A percentile compares a stretch with the other conserved stretches of the same genome.
These are phyloP conservation scores for Cataglyphis altisquamis DNA, from an alignment of 2,888 invertebrate genomes.

Conservation along the genomic window DNA sequence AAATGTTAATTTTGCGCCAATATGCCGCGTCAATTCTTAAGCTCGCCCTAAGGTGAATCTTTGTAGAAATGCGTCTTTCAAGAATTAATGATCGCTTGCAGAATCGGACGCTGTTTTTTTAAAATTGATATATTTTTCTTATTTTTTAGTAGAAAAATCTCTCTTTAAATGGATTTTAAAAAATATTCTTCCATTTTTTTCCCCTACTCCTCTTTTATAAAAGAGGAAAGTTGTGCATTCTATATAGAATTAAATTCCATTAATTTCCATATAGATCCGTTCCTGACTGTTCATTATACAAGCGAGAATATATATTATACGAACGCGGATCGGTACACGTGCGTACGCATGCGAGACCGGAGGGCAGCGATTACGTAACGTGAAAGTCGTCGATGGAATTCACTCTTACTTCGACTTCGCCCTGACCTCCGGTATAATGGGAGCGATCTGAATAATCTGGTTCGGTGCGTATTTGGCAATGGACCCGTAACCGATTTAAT, in stretches of 20 bases:
- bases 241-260: not conserved
- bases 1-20: slow-evolving; percentile 61
- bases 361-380: slow-evolving; percentile 77
- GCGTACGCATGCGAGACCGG: slow-evolving; percentile 40
- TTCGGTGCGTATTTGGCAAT: slow-evolving; percentile 71
- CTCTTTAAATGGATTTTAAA: not conserved
- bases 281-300: not conserved
- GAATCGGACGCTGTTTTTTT: not conserved
- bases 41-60: not conserved
- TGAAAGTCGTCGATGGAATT: slow-evolving; percentile 82
- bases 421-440: slow-evolving; percentile 82
- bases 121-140: not conserved
- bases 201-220: not conserved
- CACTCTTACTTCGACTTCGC: slow-evolving; percentile 81
- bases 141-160: not conserved
- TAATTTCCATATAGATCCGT: not conserved
- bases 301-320: not conserved
- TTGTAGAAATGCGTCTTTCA: not conserved
- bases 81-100: slow-evolving; percentile 9
- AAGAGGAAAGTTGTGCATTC: not conserved
- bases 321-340: not conserved
- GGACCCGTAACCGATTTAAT: slow-evolving; percentile 56
- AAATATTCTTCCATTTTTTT: not conserved
- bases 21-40: slow-evolving; percentile 45
- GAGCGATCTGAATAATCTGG: slow-evolving; percentile 76